Base-by-base conservation (phyloP, 2,113 vertebrate genomes). In the Ptychochromis oligacanthus region DNA sequence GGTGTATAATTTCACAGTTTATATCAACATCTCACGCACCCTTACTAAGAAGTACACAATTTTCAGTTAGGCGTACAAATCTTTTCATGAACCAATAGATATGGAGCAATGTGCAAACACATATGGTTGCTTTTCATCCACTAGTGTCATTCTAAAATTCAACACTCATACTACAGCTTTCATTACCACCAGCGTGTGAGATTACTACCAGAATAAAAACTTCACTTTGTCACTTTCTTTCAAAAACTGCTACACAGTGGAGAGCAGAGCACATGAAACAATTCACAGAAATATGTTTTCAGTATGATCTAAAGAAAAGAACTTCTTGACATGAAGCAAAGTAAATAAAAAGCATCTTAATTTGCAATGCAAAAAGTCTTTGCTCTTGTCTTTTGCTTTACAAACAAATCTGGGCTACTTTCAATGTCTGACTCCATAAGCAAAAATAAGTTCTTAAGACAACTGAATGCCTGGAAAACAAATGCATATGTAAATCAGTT, bases 301-400 rank as follows among this genome's bases (percentile, higher is more conserved):
- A 57, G n/a, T 28, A 80, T 77, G 49, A 46, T 62, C 20, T 10
- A 56, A 40, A 24, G 31, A 72, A 54, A 88, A 75, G 38, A 83
- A 78, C 67, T 76, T 90, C 89, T 92, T 92, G 36, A 74, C 82
- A 88, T 67, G 43, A 88, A 75, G 20, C 56, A 77, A 77, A 74
- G 85, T 74, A 18, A 86, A 88, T 79, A 86, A 82, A 88, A 86
- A 90, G 12, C 56, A 89, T 78, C 36, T 11, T 60, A 31, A 79
- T 94, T 95, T 96, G 94, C 90, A 93, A 93, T 95, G 94, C 94
- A 95, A 95, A 96, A 64, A 46, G 6, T n/a, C 43, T 83, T 82
- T 81, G 87, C 52, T 81, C 83, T 85, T 64, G 12, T n/a, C 82
- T 64, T 88, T 64, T 76, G 22, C 8, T 85, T 36, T 77, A 24